phyloP scores from a whole-genome alignment of 2,797 vertebrate genomes.

The Falco peregrinus region DNA sequence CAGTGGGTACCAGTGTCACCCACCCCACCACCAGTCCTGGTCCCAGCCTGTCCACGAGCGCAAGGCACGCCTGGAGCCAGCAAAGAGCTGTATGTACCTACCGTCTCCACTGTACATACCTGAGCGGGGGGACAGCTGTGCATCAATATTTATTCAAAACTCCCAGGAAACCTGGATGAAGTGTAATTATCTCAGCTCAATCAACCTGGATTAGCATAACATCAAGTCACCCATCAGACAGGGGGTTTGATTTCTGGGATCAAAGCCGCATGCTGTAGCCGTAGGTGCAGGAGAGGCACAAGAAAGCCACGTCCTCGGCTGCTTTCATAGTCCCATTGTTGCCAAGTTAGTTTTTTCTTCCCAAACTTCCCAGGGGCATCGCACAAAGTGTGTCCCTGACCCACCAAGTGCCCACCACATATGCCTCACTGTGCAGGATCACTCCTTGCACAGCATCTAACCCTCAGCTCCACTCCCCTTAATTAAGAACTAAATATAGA shows the following conservation, averaged over 20 bases:
- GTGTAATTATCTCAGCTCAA: constrained; percentile 78
- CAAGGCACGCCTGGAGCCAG: neutral
- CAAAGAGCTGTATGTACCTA: neutral
- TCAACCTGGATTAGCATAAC: constrained; percentile 75
- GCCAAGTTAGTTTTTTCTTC: neutral
- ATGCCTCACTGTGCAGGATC: neutral
- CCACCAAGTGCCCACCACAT: fast-evolving
- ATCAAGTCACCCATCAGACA: constrained; percentile 71
- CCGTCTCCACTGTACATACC: neutral
- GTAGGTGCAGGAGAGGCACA: constrained; percentile 3
- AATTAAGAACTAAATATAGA: constrained; percentile 84
- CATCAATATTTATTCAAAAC: constrained; percentile 75
- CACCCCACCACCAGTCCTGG: fast-evolving
- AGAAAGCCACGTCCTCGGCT: neutral
- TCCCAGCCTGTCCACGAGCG: fast-evolving
- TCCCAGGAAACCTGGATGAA: constrained; percentile 77
- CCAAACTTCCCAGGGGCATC: neutral
- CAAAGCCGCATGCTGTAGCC: constrained; percentile 63
- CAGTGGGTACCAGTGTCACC: fast-evolving
- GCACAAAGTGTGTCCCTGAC: fast-evolving
- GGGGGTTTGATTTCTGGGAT: constrained; percentile 73
- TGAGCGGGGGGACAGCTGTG: constrained; percentile 69
- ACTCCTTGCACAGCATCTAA: constrained; percentile 30
- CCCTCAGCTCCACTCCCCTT: constrained; percentile 73
- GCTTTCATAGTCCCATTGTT: neutral